Conservation (phyloP, 2,888 invertebrate genomes). For the Caenorhabditis macrosperma region DNA sequence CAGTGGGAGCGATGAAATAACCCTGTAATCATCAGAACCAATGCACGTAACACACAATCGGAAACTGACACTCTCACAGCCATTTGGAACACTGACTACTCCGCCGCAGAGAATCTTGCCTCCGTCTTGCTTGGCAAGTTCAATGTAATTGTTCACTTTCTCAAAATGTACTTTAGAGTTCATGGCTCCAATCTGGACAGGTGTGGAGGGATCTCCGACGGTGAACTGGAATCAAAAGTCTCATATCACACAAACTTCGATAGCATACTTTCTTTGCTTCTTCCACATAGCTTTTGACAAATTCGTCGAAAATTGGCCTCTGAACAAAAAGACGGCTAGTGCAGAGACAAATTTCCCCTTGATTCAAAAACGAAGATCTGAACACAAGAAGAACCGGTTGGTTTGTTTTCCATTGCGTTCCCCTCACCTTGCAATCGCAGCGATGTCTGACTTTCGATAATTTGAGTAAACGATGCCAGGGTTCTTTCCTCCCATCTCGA, state of each 20-base stretch:
- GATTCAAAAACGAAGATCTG: slow-evolving; percentile 83
- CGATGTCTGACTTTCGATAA: slow-evolving; percentile 81
- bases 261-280: slow-evolving; percentile 71
- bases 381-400: slow-evolving; percentile 29
- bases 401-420: neutral
- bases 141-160: slow-evolving; percentile 80
- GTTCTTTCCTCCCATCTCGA: slow-evolving; percentile 84
- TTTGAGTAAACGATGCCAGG: slow-evolving; percentile 83
- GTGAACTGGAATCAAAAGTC: slow-evolving; percentile 64
- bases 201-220: slow-evolving; percentile 69
- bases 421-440: slow-evolving; percentile 78
- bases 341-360: slow-evolving; percentile 84
- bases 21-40: slow-evolving; percentile 80
- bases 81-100: slow-evolving; percentile 77
- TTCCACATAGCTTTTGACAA: slow-evolving; percentile 81
- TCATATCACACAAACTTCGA: too few relatives aligned
- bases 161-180: slow-evolving; percentile 82
- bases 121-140: slow-evolving; percentile 81
- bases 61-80: slow-evolving; percentile 78
- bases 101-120: slow-evolving; percentile 81
- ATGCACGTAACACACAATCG: neutral
- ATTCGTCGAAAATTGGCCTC: slow-evolving; percentile 81
- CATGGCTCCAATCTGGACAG: slow-evolving; percentile 81
- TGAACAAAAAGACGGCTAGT: slow-evolving; percentile 83
- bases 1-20: slow-evolving; percentile 82